Conservation (phyloP, 1,140 invertebrate species). For the Gryllus bimaculatus region DNA sequence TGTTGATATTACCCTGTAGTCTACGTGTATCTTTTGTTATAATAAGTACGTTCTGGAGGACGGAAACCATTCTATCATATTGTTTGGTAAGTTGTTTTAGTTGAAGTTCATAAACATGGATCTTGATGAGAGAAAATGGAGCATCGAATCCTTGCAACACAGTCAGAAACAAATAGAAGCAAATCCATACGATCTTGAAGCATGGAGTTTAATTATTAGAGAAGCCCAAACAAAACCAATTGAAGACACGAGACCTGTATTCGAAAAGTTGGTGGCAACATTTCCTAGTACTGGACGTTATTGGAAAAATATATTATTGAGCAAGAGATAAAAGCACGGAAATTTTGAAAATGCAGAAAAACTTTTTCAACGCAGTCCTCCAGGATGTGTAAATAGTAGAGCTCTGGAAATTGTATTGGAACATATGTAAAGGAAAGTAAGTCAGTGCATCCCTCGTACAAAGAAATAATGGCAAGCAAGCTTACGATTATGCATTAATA, state of each 20-base stretch:
- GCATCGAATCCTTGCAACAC: constrained; percentile 66
- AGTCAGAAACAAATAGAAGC: constrained; percentile 72
- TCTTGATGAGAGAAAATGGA: constrained; percentile 59
- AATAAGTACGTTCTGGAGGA: too few relatives aligned
- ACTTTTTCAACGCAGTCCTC: constrained; percentile 93
- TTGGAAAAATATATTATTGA: constrained; percentile 99
- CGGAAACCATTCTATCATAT: too few relatives aligned
- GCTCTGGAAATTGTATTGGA: constrained; percentile 94
- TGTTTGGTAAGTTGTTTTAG: too few relatives aligned
- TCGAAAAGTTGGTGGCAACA: constrained; percentile 84
- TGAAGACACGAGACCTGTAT: constrained; percentile 80
- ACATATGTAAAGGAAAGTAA: constrained; percentile 98
- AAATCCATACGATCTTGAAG: constrained; percentile 86
- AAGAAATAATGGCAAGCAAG: constrained; percentile 66
- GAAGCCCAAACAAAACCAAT: constrained; percentile 86
- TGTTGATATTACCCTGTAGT: too few relatives aligned
- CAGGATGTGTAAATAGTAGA: constrained; percentile 98
- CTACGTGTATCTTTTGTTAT: too few relatives aligned
- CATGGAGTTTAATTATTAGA: constrained; percentile 88
- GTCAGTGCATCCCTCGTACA: constrained; percentile 82
- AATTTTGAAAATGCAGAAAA: constrained; percentile 97
- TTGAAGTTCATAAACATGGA: not conserved
- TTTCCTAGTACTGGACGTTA: constrained; percentile 94
- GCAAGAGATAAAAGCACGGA: constrained; percentile 93
- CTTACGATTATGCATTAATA: constrained; percentile 63